phyloP scores from a whole-genome alignment of 2,797 vertebrate species.

The Philypnodon macrostomus region DNA sequence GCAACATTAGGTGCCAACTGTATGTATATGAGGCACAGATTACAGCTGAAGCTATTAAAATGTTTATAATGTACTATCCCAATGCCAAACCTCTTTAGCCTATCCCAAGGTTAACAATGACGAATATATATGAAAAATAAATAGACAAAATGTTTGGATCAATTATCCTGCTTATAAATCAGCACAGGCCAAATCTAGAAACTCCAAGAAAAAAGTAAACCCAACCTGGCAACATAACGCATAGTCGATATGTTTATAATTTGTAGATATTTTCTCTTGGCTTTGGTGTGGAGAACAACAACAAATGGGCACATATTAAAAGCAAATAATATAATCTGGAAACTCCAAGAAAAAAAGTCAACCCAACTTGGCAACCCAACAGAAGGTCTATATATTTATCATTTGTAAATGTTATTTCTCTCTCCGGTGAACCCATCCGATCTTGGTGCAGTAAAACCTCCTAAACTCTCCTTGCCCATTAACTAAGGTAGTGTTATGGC shows the following conservation, averaged over 20 bases:
- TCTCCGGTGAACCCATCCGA: slow-evolving; percentile 29
- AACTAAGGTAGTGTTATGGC: slow-evolving; percentile 67
- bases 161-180: too few species aligned
- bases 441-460: slow-evolving; percentile 46
- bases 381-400: slow-evolving; percentile 19
- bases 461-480: slow-evolving; percentile 44
- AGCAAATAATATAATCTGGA: slow-evolving; percentile 21
- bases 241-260: too few species aligned
- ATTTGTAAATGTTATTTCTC: slow-evolving; percentile 33
- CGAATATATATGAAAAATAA: too few species aligned
- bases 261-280: too few species aligned
- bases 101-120: too few species aligned
- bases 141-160: too few species aligned
- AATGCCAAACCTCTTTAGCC: not conserved
- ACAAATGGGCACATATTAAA: slow-evolving; percentile 6
- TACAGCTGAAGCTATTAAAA: not conserved
- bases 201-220: too few species aligned
- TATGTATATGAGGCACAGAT: slow-evolving; percentile 3
- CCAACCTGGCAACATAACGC: too few species aligned
- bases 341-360: slow-evolving; percentile 27
- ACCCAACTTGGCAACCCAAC: slow-evolving; percentile 29
- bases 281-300: not conserved
- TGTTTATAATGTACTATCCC: too few species aligned
- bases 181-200: too few species aligned
- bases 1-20: not conserved